Evolutionary conservation across 1,140 invertebrate species (phyloP).

Genomic region (Fopius arisanus): DNA sequence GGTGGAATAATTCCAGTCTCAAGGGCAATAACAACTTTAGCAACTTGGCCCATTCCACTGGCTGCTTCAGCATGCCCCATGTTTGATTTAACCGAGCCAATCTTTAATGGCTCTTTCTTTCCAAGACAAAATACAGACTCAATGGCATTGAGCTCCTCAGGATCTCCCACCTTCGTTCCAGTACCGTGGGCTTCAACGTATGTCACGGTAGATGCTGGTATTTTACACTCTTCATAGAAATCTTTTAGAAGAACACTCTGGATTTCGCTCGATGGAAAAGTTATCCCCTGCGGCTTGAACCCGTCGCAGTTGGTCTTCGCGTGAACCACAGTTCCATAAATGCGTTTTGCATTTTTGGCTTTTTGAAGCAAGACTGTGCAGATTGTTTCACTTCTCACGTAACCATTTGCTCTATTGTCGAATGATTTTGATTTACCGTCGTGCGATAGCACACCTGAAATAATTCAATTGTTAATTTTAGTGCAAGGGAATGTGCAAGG

Average conservation of each 20-base stretch:
- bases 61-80: slow-evolving; percentile 92
- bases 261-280: slow-evolving; percentile 85
- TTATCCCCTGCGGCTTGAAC: slow-evolving; percentile 89
- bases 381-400: slow-evolving; percentile 79
- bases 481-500: no score
- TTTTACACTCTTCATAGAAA: slow-evolving; percentile 85
- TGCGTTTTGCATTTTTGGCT: slow-evolving; percentile 76
- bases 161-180: slow-evolving; percentile 81
- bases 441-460: slow-evolving; percentile 81
- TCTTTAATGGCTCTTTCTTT: slow-evolving; percentile 73
- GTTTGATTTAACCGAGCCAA: slow-evolving; percentile 94
- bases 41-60: slow-evolving; percentile 84
- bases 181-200: slow-evolving; percentile 95
- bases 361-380: slow-evolving; percentile 84
- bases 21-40: slow-evolving; percentile 79
- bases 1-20: slow-evolving; percentile 74
- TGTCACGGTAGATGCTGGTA: slow-evolving; percentile 75
- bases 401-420: slow-evolving; percentile 82
- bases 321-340: slow-evolving; percentile 77
- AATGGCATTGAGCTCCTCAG: slow-evolving; percentile 87
- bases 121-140: slow-evolving; percentile 82
- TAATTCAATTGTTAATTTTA: not conserved
- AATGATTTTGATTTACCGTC: slow-evolving; percentile 92
- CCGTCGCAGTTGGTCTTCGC: slow-evolving; percentile 80
- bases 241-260: slow-evolving; percentile 82